Base-by-base conservation (phyloP, 2,113 vertebrate species). In the Chloropsis cyanopogon region DNA sequence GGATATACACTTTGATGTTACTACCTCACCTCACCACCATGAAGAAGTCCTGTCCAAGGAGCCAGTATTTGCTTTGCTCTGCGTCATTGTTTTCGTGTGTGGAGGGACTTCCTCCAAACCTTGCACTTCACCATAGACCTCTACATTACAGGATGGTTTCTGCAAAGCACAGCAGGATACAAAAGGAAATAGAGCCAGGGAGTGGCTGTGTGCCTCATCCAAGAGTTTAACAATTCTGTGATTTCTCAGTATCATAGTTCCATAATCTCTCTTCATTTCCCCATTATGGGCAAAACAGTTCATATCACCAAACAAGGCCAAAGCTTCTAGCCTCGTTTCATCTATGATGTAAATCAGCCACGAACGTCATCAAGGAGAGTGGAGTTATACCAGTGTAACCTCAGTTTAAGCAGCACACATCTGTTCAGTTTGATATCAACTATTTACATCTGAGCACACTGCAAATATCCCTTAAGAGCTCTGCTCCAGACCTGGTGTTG, bases 371-470 rank as follows among this genome's bases (percentile, higher is more conserved):
- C 23, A 53, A 86, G 44, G 33, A 82, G 31, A 60, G 61, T 6
- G 49, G 11, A 76, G 23, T 72, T 85, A 61, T 5, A 70, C 18
- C 24, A 4, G 5, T 61, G 47, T 39, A 84, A 81, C n/a, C 39
- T 44, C 69, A 29, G 4, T 57, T 66, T 63, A 72, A 79, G 66
- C 23, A 86, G 26, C 41, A 65, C 49, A 44, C 47, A 54, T 59
- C 35, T 88, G 76, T 49, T 89, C 49, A 56, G 28, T 54, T 89
- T 79, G 65, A 57, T 53, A 89, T 3, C 46, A 29, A 61, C 73
- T 93, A 52, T 93, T 96, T 88, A 59, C 78, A 90, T 91, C 54
- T 33, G 29, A 90, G 54, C 35, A 50, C 24, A 85, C 35, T 77
- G 78, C 70, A 90, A 90, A 94, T 59, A 88, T 35, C 33, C 63